Percentiles rank a stretch among this genome's conserved stretches.
These are phyloP conservation scores for Myotis lucifugus DNA, from an alignment of 2,113 vertebrate species.

Conservation along the genomic window DNA sequence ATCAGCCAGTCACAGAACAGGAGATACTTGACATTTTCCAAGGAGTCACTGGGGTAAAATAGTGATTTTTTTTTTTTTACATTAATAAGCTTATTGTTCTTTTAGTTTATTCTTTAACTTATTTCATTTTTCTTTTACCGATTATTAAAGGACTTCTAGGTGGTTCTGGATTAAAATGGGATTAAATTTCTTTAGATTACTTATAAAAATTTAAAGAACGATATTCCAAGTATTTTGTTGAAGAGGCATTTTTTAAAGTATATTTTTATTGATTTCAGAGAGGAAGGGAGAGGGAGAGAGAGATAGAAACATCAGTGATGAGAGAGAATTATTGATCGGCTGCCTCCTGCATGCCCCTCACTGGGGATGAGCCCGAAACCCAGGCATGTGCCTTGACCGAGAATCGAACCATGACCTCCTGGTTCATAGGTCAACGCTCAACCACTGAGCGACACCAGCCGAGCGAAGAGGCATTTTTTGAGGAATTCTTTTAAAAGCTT, in stretches of 20 bases:
- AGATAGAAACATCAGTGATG: background rate
- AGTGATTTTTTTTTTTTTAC: background rate
- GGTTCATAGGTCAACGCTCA: too few relatives aligned
- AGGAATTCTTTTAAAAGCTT: background rate
- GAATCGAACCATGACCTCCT: too few relatives aligned
- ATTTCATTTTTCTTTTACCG: background rate
- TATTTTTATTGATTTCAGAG: background rate
- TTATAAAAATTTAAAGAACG: slow-evolving; percentile 30
- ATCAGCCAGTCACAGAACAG: slow-evolving; percentile 98
- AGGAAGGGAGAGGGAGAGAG: background rate
- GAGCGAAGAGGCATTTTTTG: background rate
- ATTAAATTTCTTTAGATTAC: background rate
- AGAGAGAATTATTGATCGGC: too few relatives aligned
- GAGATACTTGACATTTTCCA: slow-evolving; percentile 96
- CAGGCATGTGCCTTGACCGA: too few relatives aligned
- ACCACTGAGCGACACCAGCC: too few relatives aligned
- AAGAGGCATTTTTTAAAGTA: background rate
- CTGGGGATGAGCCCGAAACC: too few relatives aligned
- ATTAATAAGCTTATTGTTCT: slow-evolving; percentile 43
- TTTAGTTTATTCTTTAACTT: slow-evolving; percentile 19
- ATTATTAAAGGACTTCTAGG: slow-evolving; percentile 20
- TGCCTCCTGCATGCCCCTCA: too few relatives aligned
- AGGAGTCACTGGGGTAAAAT: slow-evolving; percentile 89
- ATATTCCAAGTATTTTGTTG: slow-evolving; percentile 11
- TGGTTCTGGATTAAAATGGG: slow-evolving; percentile 52